A percentile compares a stretch with the other conserved stretches of the same genome.
phyloP scores from a whole-genome alignment of 2,888 invertebrate species.

The Galerucella pusilla region DNA sequence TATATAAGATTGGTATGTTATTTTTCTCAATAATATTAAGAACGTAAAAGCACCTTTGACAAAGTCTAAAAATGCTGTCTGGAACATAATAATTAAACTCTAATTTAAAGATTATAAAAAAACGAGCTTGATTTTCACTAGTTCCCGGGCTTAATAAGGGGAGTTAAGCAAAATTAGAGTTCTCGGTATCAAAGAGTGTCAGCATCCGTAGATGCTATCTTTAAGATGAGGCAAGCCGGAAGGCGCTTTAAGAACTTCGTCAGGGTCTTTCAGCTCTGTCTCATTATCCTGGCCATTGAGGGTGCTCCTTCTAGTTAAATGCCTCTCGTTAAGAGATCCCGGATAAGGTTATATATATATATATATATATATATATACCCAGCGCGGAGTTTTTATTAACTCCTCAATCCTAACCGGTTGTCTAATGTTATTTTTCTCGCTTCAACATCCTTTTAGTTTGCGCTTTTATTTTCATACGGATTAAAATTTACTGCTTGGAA shows the following conservation, averaged over 20 bases:
- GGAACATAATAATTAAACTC: constrained; percentile 18
- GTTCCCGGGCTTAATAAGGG: constrained; percentile 40
- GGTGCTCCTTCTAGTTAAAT: constrained; percentile 52
- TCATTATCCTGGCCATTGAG: constrained; percentile 55
- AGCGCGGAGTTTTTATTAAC: constrained; percentile 52
- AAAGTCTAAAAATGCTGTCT: neutral
- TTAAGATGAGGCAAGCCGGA: constrained; percentile 50
- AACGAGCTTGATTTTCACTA: constrained; percentile 11
- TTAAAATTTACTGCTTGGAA: neutral
- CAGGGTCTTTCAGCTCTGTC: constrained; percentile 49
- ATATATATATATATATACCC: constrained; percentile 49
- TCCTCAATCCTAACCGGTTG: constrained; percentile 47
- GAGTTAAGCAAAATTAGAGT: constrained; percentile 52
- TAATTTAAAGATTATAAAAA: constrained; percentile 18
- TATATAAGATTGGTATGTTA: no score
- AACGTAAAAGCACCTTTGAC: neutral
- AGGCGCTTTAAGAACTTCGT: constrained; percentile 48
- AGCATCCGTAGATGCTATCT: constrained; percentile 52
- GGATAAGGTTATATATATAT: constrained; percentile 51
- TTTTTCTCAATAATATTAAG: no score
- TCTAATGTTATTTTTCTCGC: constrained; percentile 40
- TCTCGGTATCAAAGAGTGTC: constrained; percentile 47
- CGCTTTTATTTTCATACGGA: constrained; percentile 25
- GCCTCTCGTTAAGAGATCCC: constrained; percentile 53
- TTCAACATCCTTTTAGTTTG: constrained; percentile 33